Conservation (phyloP, 2,113 vertebrate genomes). For the Psilopogon haemacephalus region DNA sequence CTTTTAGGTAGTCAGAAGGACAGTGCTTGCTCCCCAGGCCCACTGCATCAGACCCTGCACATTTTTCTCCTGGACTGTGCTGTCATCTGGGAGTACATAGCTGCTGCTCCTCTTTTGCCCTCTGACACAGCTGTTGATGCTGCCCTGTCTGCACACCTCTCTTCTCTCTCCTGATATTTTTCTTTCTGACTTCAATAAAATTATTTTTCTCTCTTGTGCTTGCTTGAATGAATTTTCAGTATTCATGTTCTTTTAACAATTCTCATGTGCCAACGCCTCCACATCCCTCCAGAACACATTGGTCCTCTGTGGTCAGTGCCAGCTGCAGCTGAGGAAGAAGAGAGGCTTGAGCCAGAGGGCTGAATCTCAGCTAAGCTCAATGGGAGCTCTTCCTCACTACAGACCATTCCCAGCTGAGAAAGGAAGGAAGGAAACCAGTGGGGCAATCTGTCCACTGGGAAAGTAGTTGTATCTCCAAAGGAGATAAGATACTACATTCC, state of each 20-base stretch:
- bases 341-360: not conserved
- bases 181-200: not conserved
- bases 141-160: not conserved
- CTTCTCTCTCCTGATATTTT: not conserved
- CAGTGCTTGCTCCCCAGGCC: accelerated
- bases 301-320: not conserved
- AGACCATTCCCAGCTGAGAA: not conserved
- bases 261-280: not conserved
- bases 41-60: accelerated
- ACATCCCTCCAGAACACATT: accelerated
- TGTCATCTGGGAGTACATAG: not conserved
- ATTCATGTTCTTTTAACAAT: accelerated
- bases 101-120: not conserved
- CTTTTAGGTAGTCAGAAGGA: not conserved
- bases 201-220: not conserved
- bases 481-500: not conserved
- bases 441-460: not conserved
- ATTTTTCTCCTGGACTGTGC: accelerated
- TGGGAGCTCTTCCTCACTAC: not conserved
- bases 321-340: not conserved
- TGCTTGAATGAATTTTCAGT: not conserved
- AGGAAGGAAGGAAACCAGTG: not conserved
- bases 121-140: accelerated
- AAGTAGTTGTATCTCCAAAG: not conserved
- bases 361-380: not conserved